Base-by-base conservation (phyloP, 1,140 invertebrate species). In the Hermetia illucens region DNA sequence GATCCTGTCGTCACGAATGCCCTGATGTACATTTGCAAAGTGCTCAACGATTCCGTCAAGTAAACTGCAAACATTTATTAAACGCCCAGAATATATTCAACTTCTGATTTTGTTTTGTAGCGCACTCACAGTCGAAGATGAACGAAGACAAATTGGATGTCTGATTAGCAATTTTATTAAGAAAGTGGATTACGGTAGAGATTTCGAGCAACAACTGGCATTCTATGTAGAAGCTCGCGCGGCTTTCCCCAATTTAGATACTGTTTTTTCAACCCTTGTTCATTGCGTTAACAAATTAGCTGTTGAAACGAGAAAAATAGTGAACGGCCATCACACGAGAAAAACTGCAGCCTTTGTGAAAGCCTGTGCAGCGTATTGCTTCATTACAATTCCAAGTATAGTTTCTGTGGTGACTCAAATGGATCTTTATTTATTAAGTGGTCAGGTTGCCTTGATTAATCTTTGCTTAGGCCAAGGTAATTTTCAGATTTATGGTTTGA, bases 361-460 rank as follows among this genome's bases (percentile, higher is more conserved):
- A 47, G 90, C 91, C n/a, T 97, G 92, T 69, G 77, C 86, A 35
- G 92, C 93, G 1, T 97, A 89, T 63, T 82, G 79, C 61, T 96
- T 82, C 56, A 93, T 98, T 24, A 96, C 92, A 2, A 88, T 94
- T 63, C 93, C 93, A 17, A 95, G 91, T 5, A 74, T 97, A 47
- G 71, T 72, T 42, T 80, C 81, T 42, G 70, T 78, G 5, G 69
- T 79, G 41, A 70, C 71, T 17, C 74, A 83, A 49, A 70, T 94
- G 38, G 76, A 86, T 48, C 70, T 96, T 13, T 93, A 93, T 65
- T 65, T 95, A 33, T 62, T 89, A 4, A 82, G 82, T 12, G 88
- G 86, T 20, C 84, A 93, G 64, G 79, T 91, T 29, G 88, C 91
- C 18, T 63, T 96, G 35, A 68, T 83, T 17, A 93, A 93, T 69